Evolutionary conservation across 2,113 vertebrate species (phyloP).

Genomic region (Calidris pugnax): DNA sequence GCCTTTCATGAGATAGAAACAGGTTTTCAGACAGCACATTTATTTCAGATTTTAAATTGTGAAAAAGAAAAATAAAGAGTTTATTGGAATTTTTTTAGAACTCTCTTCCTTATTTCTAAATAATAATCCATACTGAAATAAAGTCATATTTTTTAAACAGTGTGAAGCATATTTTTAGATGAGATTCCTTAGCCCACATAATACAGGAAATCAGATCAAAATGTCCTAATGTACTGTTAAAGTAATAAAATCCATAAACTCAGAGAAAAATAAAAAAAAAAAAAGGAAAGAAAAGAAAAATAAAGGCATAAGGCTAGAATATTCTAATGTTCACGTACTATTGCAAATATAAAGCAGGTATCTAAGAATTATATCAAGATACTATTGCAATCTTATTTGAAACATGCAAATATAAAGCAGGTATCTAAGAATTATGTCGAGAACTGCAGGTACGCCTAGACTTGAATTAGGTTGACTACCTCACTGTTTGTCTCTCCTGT

Average conservation of each 20-base stretch:
- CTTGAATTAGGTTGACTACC: background rate
- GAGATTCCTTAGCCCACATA: background rate
- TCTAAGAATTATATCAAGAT: background rate
- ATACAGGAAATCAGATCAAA: background rate
- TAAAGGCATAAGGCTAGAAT: background rate
- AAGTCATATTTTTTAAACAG: background rate
- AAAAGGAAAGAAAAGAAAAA: too few relatives aligned
- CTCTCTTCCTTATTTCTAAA: background rate
- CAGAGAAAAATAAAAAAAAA: background rate
- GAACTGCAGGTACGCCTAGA: background rate
- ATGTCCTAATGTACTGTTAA: background rate
- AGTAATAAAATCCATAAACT: background rate
- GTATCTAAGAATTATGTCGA: background rate
- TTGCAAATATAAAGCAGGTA: background rate
- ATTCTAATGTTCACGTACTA: background rate
- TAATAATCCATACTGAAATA: background rate
- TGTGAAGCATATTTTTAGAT: background rate
- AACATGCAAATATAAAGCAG: background rate
- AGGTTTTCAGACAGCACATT: background rate
- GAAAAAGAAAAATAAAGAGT: background rate
- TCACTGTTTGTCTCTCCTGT: background rate
- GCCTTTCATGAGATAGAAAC: background rate
- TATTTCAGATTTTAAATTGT: background rate
- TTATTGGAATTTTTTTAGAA: background rate
- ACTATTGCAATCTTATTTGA: background rate